Evolutionary conservation across 1,140 invertebrate genomes (phyloP).

Genomic region (Lepidurus arcticus): DNA sequence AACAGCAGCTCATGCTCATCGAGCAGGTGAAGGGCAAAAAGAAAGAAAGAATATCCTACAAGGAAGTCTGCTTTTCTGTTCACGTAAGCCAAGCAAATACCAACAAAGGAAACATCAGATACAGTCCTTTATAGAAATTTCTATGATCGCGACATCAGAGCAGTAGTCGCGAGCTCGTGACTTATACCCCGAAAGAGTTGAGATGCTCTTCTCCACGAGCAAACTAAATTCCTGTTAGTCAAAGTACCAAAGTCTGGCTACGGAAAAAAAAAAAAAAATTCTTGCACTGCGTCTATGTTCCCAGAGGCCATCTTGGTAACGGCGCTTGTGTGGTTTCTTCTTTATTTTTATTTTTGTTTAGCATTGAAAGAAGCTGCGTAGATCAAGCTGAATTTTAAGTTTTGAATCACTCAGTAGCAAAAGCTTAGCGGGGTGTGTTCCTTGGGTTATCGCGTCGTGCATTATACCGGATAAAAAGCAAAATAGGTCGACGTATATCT

Average conservation of each 20-base stretch:
- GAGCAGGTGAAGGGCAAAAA: neutral
- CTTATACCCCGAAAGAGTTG: neutral
- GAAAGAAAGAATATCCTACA: neutral
- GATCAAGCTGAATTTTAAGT: too few relatives aligned
- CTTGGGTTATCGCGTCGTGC: neutral
- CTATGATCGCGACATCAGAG: too few relatives aligned
- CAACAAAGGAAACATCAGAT: neutral
- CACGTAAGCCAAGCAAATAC: neutral
- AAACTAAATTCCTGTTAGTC: neutral
- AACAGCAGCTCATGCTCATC: slow-evolving; percentile 3
- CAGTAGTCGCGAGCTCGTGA: too few relatives aligned
- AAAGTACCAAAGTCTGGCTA: neutral
- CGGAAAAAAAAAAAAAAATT: too few relatives aligned
- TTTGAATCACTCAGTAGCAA: too few relatives aligned
- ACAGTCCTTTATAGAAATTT: neutral
- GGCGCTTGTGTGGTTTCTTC: too few relatives aligned
- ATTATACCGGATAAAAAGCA: slow-evolving; percentile 1
- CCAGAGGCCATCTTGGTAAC: too few relatives aligned
- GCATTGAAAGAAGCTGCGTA: too few relatives aligned
- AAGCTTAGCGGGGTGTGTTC: too few relatives aligned
- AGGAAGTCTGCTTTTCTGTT: neutral
- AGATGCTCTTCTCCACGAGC: neutral
- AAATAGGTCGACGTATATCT: slow-evolving; percentile 5
- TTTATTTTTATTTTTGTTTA: too few relatives aligned
- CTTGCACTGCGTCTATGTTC: too few relatives aligned